Evolutionary conservation across 2,113 vertebrate species (phyloP), one percentile per base, ranked within the genome.

Genomic region (Seriola dumerili): DNA sequence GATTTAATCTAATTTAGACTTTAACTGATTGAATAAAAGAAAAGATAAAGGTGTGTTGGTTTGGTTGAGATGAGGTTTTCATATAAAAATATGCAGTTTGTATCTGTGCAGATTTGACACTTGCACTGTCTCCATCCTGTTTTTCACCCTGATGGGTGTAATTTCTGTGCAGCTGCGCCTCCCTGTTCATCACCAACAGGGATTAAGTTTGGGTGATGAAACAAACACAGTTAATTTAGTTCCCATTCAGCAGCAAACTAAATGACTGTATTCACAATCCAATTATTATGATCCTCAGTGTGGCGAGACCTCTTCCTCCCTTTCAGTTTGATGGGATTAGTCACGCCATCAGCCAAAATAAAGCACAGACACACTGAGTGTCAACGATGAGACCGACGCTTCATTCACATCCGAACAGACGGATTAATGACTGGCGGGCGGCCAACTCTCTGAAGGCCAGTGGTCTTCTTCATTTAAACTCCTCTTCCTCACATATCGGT

Each of bases 321-420:
- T 59, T 76, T 83, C 76, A 32, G 72, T 65, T 61, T 85, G 84
- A 85, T 66, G 73, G 59, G 63, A 68, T 91, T 88, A 83, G 90
- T 88, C 81, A 88, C 54, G 67, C 81, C 76, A 21, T 77, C 70
- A 68, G 52, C 72, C 55, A 46, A 46, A 78, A 81, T 72, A 77
- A 42, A 76, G 75, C 63, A 59, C 46, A 36, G 83, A 89, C 78
- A 65, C 76, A 68, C 55, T 67, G 66, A 70, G 59, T 9, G 71
- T 73, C 77, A 76, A 68, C 46, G 79, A 38, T 12, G 59, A 86
- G 64, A 75, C 80, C 42, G 80, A 50, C 4, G 23, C 65, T 82
- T 73, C 48, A 66, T 86, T 85, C 72, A 54, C 48, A 62, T 66
- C 14, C 9, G 59, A 85, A 13, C 77, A 23, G 36, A 54, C 32